Evolutionary conservation across 2,113 vertebrate genomes (phyloP), one percentile per base, ranked within the genome.

Genomic region (Periophthalmodon schlosseri): DNA sequence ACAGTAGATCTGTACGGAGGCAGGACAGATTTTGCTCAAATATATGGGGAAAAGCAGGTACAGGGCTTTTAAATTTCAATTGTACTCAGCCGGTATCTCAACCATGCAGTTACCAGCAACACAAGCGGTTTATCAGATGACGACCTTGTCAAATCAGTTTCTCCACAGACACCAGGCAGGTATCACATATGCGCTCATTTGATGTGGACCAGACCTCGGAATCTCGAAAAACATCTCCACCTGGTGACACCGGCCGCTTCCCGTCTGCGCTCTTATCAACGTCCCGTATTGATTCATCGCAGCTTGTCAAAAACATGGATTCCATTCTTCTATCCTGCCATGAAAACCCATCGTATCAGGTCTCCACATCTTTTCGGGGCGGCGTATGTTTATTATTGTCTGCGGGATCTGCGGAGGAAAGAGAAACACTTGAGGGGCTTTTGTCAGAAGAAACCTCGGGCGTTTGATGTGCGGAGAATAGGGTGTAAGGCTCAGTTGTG

Each of bases 231-330:
- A 60, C 57, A 21, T 65, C 34, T 60, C 57, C 57, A 24, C 57
- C 24, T 39, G 34, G 61, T 65, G 63, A 65, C 63, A 65, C 63
- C 9, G 34, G 20, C 63, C n/a, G 34, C 14, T 34, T 63, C 28
- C 15, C 28, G 60, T 63, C 28, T 63, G 24, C 15, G 24, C 61
- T 36, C 34, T 65, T 65, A 65, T 65, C 63, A 65, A 20, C 63
- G 33, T 33, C 9, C 16, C 28, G 63, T 44, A 65, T 44, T 65
- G 63, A 65, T 65, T 65, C 34, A 65, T 65, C 34, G 34, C 63
- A 39, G 34, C 63, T 20, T 65, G 63, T 65, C 63, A 65, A 39
- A 65, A 65, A 65, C 63, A 65, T 44, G 11, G 63, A 65, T 11
- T 34, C 52, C 7, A 21, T 39, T 28, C 57, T 63, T 63, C 28